phyloP scores from a whole-genome alignment of 2,888 invertebrate genomes.

The Hirtodrosophila cameraria region DNA sequence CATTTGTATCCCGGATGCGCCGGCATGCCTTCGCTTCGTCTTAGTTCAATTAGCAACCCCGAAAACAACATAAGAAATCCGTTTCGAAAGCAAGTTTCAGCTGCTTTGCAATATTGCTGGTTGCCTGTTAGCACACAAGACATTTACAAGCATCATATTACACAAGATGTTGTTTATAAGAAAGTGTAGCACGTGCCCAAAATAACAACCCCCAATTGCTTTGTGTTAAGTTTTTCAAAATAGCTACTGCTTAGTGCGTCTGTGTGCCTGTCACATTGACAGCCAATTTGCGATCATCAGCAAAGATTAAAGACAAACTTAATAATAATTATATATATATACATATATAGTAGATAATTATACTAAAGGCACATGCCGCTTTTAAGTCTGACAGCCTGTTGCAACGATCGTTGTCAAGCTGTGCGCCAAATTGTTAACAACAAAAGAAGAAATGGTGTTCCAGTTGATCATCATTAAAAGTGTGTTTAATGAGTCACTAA shows the following conservation, averaged over 20 bases:
- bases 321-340: constrained; percentile 1
- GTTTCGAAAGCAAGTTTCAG: neutral
- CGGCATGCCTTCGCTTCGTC: neutral
- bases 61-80: neutral
- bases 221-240: neutral
- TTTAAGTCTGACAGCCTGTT: constrained; percentile 19
- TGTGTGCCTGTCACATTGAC: constrained; percentile 61
- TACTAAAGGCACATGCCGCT: neutral
- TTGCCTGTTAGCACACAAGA: constrained; percentile 50
- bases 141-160: constrained; percentile 66
- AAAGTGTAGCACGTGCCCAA: constrained; percentile 47
- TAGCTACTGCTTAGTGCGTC: constrained; percentile 15
- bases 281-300: constrained; percentile 69
- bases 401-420: constrained; percentile 15
- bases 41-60: constrained; percentile 22
- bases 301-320: constrained; percentile 8
- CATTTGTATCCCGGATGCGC: neutral
- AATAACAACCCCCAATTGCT: neutral
- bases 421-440: constrained; percentile 11
- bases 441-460: neutral
- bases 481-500: constrained; percentile 17
- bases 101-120: constrained; percentile 19
- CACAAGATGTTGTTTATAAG: constrained; percentile 23
- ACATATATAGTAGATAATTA: too few species aligned
- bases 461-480: neutral